Evolutionary conservation across 2,797 vertebrate genomes (phyloP).

Genomic region (Labeo calbasu): DNA sequence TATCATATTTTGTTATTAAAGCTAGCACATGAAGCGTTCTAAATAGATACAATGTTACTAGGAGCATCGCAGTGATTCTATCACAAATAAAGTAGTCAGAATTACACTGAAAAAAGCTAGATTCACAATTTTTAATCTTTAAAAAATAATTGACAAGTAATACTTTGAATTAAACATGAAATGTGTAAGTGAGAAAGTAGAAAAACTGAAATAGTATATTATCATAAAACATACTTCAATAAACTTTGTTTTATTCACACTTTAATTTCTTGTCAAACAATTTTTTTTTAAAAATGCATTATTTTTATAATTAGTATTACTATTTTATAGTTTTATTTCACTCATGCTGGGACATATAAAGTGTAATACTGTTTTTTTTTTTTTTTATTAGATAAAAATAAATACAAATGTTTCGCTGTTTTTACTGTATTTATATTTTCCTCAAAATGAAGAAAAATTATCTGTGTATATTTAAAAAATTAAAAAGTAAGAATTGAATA

Average conservation of each 20-base stretch:
- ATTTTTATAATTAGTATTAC: background rate
- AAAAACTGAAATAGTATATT: too few species aligned
- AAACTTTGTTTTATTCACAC: too few species aligned
- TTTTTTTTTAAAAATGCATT: background rate
- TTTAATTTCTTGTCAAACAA: background rate
- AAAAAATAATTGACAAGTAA: background rate
- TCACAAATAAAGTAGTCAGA: background rate
- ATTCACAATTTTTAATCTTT: background rate
- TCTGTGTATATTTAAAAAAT: background rate
- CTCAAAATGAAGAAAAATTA: background rate
- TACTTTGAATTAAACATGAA: background rate
- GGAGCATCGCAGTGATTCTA: background rate
- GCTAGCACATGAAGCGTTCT: background rate
- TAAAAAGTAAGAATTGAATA: background rate
- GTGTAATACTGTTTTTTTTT: background rate
- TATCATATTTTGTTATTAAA: background rate
- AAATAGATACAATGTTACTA: background rate
- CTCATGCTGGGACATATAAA: background rate
- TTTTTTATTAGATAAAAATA: background rate
- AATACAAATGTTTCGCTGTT: background rate
- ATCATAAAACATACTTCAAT: too few species aligned
- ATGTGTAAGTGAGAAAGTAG: too few species aligned
- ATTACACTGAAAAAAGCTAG: background rate
- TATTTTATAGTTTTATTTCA: background rate
- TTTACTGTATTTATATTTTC: background rate